phyloP scores from a whole-genome alignment of 2,113 vertebrate genomes.

The Hippopotamus amphibius region DNA sequence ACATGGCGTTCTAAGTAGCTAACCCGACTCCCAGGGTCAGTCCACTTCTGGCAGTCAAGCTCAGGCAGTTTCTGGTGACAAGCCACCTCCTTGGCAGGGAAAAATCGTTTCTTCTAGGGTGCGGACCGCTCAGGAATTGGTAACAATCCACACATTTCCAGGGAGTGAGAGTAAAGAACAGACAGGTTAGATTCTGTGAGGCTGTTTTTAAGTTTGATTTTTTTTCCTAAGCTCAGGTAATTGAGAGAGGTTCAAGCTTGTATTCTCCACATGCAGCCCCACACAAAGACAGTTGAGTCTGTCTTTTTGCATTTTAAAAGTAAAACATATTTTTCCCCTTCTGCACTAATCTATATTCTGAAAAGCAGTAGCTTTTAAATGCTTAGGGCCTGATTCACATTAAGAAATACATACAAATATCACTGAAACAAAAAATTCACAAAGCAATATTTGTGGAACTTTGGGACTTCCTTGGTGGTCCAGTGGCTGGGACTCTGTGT shows the following conservation, averaged over 20 bases:
- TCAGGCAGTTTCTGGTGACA: not conserved
- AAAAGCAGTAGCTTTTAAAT: not conserved
- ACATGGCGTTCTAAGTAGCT: not conserved
- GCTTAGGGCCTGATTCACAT: not conserved
- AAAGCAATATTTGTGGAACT: not conserved
- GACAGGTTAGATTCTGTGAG: not conserved
- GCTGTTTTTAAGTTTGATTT: not conserved
- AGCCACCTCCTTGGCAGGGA: not conserved
- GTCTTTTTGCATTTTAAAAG: not conserved
- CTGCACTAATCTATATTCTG: not conserved
- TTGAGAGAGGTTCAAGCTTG: not conserved
- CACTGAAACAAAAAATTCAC: not conserved
- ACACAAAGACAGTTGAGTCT: not conserved
- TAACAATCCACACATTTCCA: not conserved
- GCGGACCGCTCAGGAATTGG: not conserved
- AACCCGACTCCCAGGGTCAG: not conserved
- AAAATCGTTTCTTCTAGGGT: not conserved
- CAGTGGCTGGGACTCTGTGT: no score
- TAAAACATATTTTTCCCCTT: not conserved
- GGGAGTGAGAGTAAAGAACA: not conserved
- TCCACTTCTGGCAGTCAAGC: not conserved
- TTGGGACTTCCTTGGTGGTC: no score
- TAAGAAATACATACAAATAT: not conserved
- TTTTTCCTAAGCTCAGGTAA: not conserved
- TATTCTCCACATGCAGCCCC: not conserved